Percentiles rank a stretch among this genome's conserved stretches.
These are phyloP conservation scores for Olivierus martensii DNA, from an alignment of 1,140 invertebrate species.

Conservation along the genomic window DNA sequence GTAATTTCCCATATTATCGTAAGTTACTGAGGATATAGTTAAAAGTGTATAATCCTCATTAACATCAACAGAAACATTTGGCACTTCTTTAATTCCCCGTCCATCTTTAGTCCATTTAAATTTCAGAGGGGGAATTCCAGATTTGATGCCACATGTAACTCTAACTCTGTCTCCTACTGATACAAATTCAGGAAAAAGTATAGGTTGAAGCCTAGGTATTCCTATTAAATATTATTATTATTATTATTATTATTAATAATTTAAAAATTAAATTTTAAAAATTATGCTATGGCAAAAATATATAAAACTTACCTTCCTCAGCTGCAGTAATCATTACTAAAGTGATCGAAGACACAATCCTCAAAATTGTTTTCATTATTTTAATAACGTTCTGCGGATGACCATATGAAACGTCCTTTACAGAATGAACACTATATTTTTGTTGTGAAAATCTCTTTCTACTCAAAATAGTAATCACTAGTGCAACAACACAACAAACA, in stretches of 20 bases:
- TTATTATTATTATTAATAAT: too few relatives aligned
- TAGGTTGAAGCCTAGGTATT: slow-evolving; percentile 3
- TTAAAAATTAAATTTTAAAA: too few relatives aligned
- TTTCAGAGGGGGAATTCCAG: not conserved
- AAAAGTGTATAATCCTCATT: slow-evolving; percentile 1
- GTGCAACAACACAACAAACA: not conserved
- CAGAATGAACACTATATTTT: too few relatives aligned
- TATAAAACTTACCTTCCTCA: not conserved
- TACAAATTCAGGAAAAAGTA: slow-evolving; percentile 7
- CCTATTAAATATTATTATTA: not conserved
- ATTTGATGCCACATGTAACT: slow-evolving; percentile 1
- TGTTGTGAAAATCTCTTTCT: too few relatives aligned
- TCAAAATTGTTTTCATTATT: too few relatives aligned
- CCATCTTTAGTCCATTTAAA: slow-evolving; percentile 8
- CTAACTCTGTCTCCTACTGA: slow-evolving; percentile 4
- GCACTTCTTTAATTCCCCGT: not conserved
- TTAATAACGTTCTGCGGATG: too few relatives aligned
- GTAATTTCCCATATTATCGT: slow-evolving; percentile 19
- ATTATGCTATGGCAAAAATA: too few relatives aligned
- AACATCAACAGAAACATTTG: slow-evolving; percentile 1
- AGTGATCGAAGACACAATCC: too few relatives aligned
- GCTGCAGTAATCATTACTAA: not conserved
- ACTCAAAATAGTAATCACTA: too few relatives aligned
- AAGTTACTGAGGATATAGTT: not conserved
- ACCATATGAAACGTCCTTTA: too few relatives aligned